Evolutionary conservation across 1,140 invertebrate genomes (phyloP), one percentile per base, ranked within the genome.

Genomic region (Tyrophagus putrescentiae): DNA sequence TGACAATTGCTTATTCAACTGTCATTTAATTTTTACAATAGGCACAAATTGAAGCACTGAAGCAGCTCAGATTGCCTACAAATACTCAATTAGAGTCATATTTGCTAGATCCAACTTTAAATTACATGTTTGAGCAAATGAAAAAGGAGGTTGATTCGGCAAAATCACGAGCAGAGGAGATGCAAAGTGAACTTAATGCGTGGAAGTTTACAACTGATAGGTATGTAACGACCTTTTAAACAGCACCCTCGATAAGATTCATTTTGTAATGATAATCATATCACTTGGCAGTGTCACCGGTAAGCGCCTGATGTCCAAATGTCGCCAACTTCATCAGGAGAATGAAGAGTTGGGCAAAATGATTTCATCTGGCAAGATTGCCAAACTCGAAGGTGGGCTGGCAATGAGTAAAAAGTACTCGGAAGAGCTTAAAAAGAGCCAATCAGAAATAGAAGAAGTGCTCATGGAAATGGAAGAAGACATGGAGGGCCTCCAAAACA

Each of bases 131-230:
- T 70, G 84, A 93, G 72, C 82, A 84, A 71, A 80, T 98, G 70
- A 82, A 88, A 64, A 85, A 89, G 72, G 92, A 97, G 75, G 75
- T 97, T 60, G 83, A 87, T 58, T 80, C 83, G 39, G 85, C 86
- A 9, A 89, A 88, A 74, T 82, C 86, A 39, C 86, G 87, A 73
- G 77, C 95, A 60, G 91, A 97, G 73, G 91, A 97, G 76, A 95
- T 90, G 27, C 92, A 97, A 75, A 95, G 93, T 75, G 93, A 97
- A 79, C 76, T 97, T 27, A 87, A 85, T 62, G 93, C 93, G 1
- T 98, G 93, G 93, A 98, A 97, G 74, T 98, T 98, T 71, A 97
- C 92, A 21, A 89, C 93, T 31, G 93, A 98, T 74, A 95, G 89
- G 82, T 84, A 72, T 65, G 64, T 18, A 29, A 28, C 4, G 42